Evolutionary conservation across 53 echinoderm and acorn worm species (phyloP).

Genomic region (Zoroaster sp.): DNA sequence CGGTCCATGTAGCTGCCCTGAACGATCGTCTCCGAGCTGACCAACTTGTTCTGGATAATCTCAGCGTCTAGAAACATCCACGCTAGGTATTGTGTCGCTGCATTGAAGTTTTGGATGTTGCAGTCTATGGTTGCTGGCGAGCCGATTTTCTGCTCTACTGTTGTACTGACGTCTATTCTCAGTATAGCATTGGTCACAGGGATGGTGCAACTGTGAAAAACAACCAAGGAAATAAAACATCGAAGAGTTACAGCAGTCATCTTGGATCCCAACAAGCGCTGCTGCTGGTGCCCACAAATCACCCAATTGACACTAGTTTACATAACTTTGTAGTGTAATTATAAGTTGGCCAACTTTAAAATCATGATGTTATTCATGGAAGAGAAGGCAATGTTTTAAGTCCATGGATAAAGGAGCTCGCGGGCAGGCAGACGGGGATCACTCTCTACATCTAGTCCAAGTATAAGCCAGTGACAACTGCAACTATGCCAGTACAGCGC

Average conservation of each 20-base stretch:
- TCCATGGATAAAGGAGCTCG: neutral
- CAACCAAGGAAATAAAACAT: neutral
- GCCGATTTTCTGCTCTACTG: conserved; percentile 7
- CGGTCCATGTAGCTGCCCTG: neutral
- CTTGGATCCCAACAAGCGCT: no score
- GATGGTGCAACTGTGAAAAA: neutral
- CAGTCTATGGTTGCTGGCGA: neutral
- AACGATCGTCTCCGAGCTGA: neutral
- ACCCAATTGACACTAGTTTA: no score
- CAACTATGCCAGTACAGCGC: neutral
- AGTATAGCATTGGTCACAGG: neutral
- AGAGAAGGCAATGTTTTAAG: no score
- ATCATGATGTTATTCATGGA: no score
- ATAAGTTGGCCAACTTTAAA: no score
- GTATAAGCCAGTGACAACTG: conserved; percentile 13
- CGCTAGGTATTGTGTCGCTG: neutral
- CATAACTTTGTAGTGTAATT: no score
- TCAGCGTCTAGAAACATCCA: conserved; percentile 50
- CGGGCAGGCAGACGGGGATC: neutral
- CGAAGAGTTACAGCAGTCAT: neutral
- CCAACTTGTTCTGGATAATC: neutral
- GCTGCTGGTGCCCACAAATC: neutral
- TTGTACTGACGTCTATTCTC: neutral
- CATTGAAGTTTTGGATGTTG: conserved; percentile 2
- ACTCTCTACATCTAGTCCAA: neutral